Conservation (phyloP, 2,888 invertebrate species). For the Drosophila algonquin region DNA sequence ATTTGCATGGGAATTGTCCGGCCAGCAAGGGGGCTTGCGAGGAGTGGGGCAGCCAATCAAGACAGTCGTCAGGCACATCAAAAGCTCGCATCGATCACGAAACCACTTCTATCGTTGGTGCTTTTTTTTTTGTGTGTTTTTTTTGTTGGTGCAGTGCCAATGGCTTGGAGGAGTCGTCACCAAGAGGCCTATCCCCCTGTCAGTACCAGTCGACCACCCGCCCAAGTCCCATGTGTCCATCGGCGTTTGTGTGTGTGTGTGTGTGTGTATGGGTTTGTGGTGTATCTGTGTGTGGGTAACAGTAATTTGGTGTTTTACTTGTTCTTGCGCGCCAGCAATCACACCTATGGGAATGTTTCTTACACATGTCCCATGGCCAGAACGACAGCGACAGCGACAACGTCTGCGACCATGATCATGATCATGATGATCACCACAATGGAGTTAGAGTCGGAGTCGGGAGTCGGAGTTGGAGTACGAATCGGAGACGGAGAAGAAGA, state of each 20-base stretch:
- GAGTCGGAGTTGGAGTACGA: background rate
- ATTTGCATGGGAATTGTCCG: slow-evolving; percentile 8
- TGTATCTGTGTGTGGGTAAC: slow-evolving; percentile 49
- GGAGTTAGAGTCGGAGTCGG: background rate
- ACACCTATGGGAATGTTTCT: slow-evolving; percentile 78
- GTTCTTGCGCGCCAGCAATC: slow-evolving; percentile 78
- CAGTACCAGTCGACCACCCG: slow-evolving; percentile 24
- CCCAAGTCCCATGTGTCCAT: background rate
- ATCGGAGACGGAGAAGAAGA: slow-evolving; percentile 1
- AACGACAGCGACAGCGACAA: background rate
- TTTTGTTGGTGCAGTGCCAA: slow-evolving; percentile 53
- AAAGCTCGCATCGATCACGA: slow-evolving; percentile 70
- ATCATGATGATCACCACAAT: slow-evolving; percentile 4
- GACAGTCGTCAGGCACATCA: slow-evolving; percentile 60
- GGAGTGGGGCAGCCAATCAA: slow-evolving; percentile 10
- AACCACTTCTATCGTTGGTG: slow-evolving; percentile 28
- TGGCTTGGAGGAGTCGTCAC: slow-evolving; percentile 50
- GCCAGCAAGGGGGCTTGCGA: background rate
- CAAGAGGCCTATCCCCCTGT: slow-evolving; percentile 36
- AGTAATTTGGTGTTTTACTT: slow-evolving; percentile 79
- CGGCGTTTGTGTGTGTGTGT: slow-evolving; percentile 17
- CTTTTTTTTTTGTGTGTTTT: background rate
- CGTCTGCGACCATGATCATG: slow-evolving; percentile 9
- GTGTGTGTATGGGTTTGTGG: slow-evolving; percentile 21
- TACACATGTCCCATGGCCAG: slow-evolving; percentile 65